A percentile compares a stretch with the other conserved stretches of the same genome.
phyloP scores from a whole-genome alignment of 2,797 vertebrate species.

The Phrynocephalus vlangalii region DNA sequence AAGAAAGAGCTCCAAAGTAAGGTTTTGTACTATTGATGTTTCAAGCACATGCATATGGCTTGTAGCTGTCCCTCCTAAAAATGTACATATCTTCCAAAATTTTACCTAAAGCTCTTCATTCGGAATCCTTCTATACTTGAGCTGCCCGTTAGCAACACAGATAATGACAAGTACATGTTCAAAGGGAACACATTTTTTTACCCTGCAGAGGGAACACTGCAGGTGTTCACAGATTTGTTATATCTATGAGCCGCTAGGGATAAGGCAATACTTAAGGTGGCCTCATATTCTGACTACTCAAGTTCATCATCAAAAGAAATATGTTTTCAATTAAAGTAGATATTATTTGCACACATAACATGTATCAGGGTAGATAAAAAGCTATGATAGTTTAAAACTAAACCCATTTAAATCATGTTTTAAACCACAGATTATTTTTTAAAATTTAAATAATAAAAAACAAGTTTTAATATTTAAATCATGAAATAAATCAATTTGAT shows the following conservation, averaged over 20 bases:
- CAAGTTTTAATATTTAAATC: no score
- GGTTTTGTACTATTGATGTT: constrained; percentile 34
- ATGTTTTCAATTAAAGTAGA: neutral
- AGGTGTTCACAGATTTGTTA: neutral
- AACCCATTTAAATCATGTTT: no score
- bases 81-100: neutral
- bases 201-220: neutral
- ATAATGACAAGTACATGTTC: neutral
- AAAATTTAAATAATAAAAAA: no score
- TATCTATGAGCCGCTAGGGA: neutral
- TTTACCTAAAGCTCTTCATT: neutral
- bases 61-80: constrained; percentile 44
- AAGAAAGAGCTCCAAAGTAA: neutral
- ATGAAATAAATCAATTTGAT: no score
- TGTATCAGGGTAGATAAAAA: no score
- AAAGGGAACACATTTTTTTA: neutral
- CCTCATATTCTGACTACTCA: neutral
- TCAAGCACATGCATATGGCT: constrained; percentile 39
- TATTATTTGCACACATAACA: no score
- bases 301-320: neutral
- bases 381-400: no score
- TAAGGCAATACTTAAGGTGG: constrained; percentile 14
- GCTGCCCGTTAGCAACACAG: neutral
- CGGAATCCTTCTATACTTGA: constrained; percentile 20
- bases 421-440: no score